Evolutionary conservation across 2,797 vertebrate species (phyloP), one percentile per base, ranked within the genome.

Genomic region (Melanotaenia trifasciata): DNA sequence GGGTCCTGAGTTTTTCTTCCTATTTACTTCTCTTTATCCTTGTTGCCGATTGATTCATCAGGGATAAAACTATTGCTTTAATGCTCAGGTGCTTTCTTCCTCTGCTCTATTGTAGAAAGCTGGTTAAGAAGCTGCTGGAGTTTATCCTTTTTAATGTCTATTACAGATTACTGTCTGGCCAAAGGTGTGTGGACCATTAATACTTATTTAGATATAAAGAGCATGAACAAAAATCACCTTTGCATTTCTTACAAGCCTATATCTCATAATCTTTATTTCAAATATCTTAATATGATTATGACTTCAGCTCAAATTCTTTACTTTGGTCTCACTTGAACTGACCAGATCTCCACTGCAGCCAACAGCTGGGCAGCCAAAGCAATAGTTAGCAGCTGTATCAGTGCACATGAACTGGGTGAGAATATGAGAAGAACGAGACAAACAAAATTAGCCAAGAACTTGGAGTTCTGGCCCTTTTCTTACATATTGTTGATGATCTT

Each of bases 391-490:
- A 84, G 79, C 67, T 87, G 79, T 32, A 73, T 74, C 62, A 33
- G 58, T 47, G 61, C 68, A 76, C 30, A 45, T 51, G 63, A 68
- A 70, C 56, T 7, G 26, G 53, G 13, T 28, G 68, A 72, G 59
- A 72, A 47, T 62, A 72, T 67, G 80, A 76, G 26, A 85, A 64
- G 83, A 84, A 85, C 79, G 74, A 84, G 63, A 75, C 64, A 60
- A 85, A 79, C 28, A 51, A 50, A 56, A 59, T 67, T 72, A 54
- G 60, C 12, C n/a, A 60, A 70, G 51, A 61, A 71, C 77, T 84
- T 80, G 77, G 66, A 84, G 63, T 58, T n/a, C 79, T 73, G 22
- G 64, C 58, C 66, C 22, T 74, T 86, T 89, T 87, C 72, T 73
- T 80, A 83, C 80, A 40, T 76, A 67, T 33, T 59, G 12, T 26